A percentile compares a stretch with the other conserved stretches of the same genome.
Evolutionary conservation across 2,888 invertebrate genomes (phyloP).

Genomic region (Apamea anceps): DNA sequence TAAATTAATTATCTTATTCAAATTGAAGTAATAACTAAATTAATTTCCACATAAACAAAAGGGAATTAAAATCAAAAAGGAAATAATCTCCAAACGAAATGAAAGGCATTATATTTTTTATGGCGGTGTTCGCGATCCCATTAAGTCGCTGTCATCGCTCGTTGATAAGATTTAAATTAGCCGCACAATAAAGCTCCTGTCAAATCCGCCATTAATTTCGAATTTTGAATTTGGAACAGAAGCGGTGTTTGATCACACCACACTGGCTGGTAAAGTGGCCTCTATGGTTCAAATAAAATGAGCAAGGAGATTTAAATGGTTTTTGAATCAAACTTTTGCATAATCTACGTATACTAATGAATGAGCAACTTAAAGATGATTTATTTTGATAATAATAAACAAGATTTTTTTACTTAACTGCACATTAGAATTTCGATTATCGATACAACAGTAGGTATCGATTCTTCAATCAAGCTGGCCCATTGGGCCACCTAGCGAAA

Average conservation of each 20-base stretch:
- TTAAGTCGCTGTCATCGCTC: conserved; percentile 89
- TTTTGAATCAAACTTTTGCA: not conserved
- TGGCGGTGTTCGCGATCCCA: conserved; percentile 86
- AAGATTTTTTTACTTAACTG: not conserved
- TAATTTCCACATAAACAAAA: conserved; percentile 73
- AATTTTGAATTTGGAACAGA: conserved; percentile 88
- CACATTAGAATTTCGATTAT: not conserved
- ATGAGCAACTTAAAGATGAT: not conserved
- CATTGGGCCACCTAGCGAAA: not conserved
- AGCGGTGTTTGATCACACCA: conserved; percentile 74
- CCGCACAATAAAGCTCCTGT: conserved; percentile 89
- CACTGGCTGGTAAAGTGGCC: conserved; percentile 68
- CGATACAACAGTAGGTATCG: not conserved
- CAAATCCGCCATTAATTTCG: conserved; percentile 90
- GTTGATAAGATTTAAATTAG: conserved; percentile 90
- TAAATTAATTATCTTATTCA: conserved; percentile 46
- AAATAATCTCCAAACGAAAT: conserved; percentile 67
- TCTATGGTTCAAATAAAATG: conserved; percentile 49
- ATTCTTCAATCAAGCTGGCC: not conserved
- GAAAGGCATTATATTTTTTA: conserved; percentile 82
- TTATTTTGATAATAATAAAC: not conserved
- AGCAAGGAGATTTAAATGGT: conserved; percentile 25
- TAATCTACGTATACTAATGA: not conserved
- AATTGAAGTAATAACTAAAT: conserved; percentile 67
- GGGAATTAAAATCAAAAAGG: conserved; percentile 68